Percentiles rank a stretch among this genome's conserved stretches.
Evolutionary conservation across 1,140 invertebrate species (phyloP).

Genomic region (Saccostrea cuccullata): DNA sequence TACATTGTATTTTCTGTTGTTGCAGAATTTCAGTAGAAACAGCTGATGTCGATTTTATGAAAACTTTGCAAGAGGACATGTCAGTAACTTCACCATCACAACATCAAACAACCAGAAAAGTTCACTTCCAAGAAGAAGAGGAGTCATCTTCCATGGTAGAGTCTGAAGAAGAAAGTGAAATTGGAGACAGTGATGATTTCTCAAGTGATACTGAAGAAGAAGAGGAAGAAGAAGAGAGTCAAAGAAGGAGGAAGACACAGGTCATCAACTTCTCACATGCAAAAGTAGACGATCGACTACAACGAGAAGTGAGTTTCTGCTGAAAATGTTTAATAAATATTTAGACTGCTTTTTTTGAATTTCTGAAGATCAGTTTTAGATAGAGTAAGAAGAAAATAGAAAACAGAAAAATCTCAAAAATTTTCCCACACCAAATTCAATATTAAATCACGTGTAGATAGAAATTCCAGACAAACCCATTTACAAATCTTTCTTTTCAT

Average conservation of each 20-base stretch:
- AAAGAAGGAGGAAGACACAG: not conserved
- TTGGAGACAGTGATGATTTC: conserved; percentile 37
- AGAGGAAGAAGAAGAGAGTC: conserved; percentile 17
- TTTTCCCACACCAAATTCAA: too few relatives aligned
- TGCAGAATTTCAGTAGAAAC: not conserved
- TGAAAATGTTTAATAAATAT: too few relatives aligned
- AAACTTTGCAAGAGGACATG: not conserved
- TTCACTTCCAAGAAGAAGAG: conserved; percentile 29
- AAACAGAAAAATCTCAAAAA: too few relatives aligned
- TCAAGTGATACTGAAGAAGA: conserved; percentile 31
- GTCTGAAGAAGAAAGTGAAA: conserved; percentile 45
- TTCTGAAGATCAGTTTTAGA: too few relatives aligned
- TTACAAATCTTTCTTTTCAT: not conserved
- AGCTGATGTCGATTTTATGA: not conserved
- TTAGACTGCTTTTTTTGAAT: too few relatives aligned
- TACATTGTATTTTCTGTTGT: not conserved
- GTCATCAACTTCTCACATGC: conserved; percentile 51
- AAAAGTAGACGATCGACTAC: not conserved
- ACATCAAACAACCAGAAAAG: conserved; percentile 21
- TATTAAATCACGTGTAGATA: too few relatives aligned
- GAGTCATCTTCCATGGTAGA: conserved; percentile 11
- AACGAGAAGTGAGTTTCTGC: not conserved
- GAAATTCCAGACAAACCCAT: too few relatives aligned
- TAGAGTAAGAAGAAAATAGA: too few relatives aligned
- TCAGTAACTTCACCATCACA: not conserved